Conservation (phyloP, 2,113 vertebrate genomes). For the Passerina amoena region DNA sequence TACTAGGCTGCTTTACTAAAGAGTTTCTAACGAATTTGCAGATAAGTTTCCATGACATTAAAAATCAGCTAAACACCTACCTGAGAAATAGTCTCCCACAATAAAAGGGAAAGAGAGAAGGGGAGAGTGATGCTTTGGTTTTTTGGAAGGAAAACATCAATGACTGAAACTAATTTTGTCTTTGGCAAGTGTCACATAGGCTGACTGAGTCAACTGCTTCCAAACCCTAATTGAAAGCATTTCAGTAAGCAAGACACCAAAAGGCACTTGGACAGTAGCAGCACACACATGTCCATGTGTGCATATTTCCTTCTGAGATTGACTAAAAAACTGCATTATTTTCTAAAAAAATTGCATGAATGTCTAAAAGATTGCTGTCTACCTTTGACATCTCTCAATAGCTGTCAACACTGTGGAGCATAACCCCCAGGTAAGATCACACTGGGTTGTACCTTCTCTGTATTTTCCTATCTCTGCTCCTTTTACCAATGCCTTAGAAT, state of each 20-base stretch:
- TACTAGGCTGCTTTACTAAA: constrained; percentile 74
- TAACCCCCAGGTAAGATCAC: not conserved
- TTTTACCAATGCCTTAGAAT: not conserved
- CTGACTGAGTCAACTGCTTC: constrained; percentile 58
- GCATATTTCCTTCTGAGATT: not conserved
- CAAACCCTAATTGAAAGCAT: constrained; percentile 71
- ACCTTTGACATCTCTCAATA: not conserved
- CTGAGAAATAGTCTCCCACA: constrained; percentile 57
- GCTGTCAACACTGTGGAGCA: not conserved
- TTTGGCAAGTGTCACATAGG: constrained; percentile 60
- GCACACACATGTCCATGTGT: fast-evolving
- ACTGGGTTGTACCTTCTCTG: not conserved
- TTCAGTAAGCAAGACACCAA: constrained; percentile 59
- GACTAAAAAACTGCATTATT: not conserved
- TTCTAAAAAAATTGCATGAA: not conserved
- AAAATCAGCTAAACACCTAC: constrained; percentile 66
- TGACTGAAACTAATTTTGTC: constrained; percentile 68
- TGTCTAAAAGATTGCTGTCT: not conserved
- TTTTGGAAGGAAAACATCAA: constrained; percentile 65
- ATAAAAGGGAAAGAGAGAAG: not conserved
- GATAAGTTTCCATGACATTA: constrained; percentile 74
- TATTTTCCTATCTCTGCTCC: not conserved
- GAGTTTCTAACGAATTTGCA: constrained; percentile 76
- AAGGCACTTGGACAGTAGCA: constrained; percentile 39
- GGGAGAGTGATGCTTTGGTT: not conserved